Conservation (phyloP, 2,888 invertebrate genomes). For the Drosophila paranaensis region DNA sequence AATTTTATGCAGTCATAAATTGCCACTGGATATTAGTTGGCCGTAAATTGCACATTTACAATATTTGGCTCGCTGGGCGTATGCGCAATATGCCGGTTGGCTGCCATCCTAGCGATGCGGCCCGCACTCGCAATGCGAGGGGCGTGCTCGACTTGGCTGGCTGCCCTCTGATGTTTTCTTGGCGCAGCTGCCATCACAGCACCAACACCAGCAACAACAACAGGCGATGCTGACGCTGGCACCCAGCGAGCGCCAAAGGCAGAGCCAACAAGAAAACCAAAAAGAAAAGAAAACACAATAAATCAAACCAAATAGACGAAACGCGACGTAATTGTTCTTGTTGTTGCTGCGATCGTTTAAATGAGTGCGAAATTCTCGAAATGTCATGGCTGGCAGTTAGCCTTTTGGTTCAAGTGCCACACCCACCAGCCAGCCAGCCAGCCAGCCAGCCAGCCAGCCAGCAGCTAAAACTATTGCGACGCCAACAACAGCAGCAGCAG, state of each 20-base stretch:
- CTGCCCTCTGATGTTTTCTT: slow-evolving; percentile 57
- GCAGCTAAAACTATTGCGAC: slow-evolving; percentile 34
- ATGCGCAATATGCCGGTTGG: slow-evolving; percentile 55
- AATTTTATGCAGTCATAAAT: slow-evolving; percentile 60
- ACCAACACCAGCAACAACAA: slow-evolving; percentile 17
- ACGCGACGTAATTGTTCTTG: slow-evolving; percentile 51
- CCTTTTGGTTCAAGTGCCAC: slow-evolving; percentile 59
- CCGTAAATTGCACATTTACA: slow-evolving; percentile 54
- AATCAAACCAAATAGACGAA: slow-evolving; percentile 69
- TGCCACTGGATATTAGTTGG: slow-evolving; percentile 58
- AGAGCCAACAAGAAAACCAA: slow-evolving; percentile 15
- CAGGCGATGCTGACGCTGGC: slow-evolving; percentile 29
- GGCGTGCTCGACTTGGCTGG: slow-evolving; percentile 49
- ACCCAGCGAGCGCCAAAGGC: slow-evolving; percentile 22
- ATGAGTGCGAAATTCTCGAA: slow-evolving; percentile 75
- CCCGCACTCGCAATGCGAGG: slow-evolving; percentile 18
- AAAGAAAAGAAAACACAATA: slow-evolving; percentile 50
- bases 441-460: background rate
- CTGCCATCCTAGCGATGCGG: slow-evolving; percentile 12
- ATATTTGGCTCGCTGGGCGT: slow-evolving; percentile 56
- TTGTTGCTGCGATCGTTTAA: slow-evolving; percentile 45
- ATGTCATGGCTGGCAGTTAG: slow-evolving; percentile 76
- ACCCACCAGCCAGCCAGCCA: slow-evolving; percentile 8
- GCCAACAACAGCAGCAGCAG: slow-evolving; percentile 22
- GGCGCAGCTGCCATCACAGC: slow-evolving; percentile 62